Percentiles rank a stretch among this genome's conserved stretches.
These are phyloP conservation scores for Drosophila carrolli DNA, from an alignment of 1,140 invertebrate genomes.

Conservation along the genomic window DNA sequence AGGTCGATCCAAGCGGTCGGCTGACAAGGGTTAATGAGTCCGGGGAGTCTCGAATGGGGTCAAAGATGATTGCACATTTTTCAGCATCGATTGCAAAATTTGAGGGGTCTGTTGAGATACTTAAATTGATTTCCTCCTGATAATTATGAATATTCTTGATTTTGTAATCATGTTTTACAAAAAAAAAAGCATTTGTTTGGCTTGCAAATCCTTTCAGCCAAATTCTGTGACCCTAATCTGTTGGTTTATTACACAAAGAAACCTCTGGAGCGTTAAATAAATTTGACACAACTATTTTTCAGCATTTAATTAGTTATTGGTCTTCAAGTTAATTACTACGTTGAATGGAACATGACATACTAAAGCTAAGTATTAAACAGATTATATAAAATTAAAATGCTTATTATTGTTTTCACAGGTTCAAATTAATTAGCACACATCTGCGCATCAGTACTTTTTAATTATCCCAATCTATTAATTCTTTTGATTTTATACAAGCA, in stretches of 20 bases:
- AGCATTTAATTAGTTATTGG: too few relatives aligned
- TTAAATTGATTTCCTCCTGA: constrained; percentile 10
- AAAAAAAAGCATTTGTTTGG: neutral
- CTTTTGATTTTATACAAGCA: neutral
- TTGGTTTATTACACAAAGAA: neutral
- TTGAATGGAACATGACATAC: too few relatives aligned
- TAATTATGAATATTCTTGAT: neutral
- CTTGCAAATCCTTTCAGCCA: neutral
- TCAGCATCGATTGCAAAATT: constrained; percentile 11
- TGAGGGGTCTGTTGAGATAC: neutral
- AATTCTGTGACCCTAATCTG: neutral
- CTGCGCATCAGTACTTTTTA: neutral
- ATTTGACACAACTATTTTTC: too few relatives aligned
- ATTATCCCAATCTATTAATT: neutral
- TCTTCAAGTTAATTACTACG: too few relatives aligned
- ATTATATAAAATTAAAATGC: too few relatives aligned
- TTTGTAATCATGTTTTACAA: neutral
- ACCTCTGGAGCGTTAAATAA: too few relatives aligned
- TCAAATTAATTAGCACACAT: neutral
- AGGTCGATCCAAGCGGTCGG: constrained; percentile 18
- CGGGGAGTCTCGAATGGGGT: neutral
- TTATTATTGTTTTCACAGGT: neutral
- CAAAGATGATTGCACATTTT: constrained; percentile 24
- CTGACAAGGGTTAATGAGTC: constrained; percentile 28
- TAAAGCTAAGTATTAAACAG: too few relatives aligned